Percentiles rank a stretch among this genome's conserved stretches.
Conservation (phyloP, 2,113 vertebrate genomes). For the Cheirogaleus medius region DNA sequence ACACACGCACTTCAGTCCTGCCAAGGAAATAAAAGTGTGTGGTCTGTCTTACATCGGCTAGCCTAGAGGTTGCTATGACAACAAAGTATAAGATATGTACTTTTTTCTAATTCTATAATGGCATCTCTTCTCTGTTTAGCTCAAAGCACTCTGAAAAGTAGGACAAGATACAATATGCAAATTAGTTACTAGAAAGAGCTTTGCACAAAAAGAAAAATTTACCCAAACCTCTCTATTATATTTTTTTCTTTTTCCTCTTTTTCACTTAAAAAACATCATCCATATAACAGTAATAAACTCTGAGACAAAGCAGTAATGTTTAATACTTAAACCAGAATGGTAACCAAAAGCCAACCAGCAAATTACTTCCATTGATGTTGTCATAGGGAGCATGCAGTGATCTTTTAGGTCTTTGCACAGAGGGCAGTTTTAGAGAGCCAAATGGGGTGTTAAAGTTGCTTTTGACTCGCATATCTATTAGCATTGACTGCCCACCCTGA, state of each 20-base stretch:
- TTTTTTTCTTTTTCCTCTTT: neutral
- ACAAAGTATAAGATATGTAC: constrained; percentile 5
- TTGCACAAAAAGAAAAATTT: neutral
- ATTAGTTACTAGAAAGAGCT: neutral
- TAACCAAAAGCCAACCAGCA: neutral
- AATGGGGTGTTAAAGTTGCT: neutral
- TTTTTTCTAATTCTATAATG: constrained; percentile 55
- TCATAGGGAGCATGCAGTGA: neutral
- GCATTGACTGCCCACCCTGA: neutral
- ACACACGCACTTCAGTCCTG: neutral
- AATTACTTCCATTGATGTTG: neutral
- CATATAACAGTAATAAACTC: neutral
- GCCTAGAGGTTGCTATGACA: constrained; percentile 45
- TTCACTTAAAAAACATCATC: neutral
- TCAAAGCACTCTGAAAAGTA: constrained; percentile 37
- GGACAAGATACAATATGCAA: neutral
- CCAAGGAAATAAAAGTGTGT: neutral
- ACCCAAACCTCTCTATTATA: neutral
- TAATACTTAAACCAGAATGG: neutral
- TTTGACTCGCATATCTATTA: neutral
- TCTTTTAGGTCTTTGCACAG: neutral
- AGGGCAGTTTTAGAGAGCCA: neutral
- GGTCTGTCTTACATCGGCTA: constrained; percentile 33
- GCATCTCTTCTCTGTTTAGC: neutral
- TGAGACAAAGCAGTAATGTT: neutral